Evolutionary conservation across 2,113 vertebrate genomes (phyloP).

Genomic region (Microtus pennsylvanicus): DNA sequence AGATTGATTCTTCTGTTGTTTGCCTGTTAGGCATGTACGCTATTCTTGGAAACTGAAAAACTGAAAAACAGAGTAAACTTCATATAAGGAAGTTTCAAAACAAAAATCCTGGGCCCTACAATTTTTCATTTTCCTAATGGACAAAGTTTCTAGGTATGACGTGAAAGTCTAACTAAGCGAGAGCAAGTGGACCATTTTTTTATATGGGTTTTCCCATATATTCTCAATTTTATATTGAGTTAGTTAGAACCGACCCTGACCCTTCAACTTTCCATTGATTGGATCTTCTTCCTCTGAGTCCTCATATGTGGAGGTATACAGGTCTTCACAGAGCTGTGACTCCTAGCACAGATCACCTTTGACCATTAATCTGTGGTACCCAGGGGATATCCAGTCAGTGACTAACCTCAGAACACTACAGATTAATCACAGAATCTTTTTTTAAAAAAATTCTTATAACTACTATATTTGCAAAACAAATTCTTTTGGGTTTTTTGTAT

Average conservation of each 20-base stretch:
- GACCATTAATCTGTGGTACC: neutral
- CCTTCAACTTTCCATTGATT: conserved; percentile 68
- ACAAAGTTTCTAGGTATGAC: neutral
- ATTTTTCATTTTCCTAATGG: neutral
- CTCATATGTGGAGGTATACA: conserved; percentile 59
- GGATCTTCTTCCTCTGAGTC: conserved; percentile 50
- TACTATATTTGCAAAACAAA: too few species aligned
- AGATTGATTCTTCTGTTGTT: neutral
- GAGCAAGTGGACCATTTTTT: neutral
- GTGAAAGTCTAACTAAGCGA: neutral
- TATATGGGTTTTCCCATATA: conserved; percentile 1
- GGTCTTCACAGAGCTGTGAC: conserved; percentile 45
- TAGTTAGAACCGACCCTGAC: conserved; percentile 7
- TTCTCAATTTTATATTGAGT: conserved; percentile 54
- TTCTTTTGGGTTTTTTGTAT: too few species aligned
- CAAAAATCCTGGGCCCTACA: neutral
- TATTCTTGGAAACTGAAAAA: conserved; percentile 36
- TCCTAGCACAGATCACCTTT: neutral
- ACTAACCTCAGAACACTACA: neutral
- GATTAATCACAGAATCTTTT: conserved; percentile 48
- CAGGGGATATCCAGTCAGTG: conserved; percentile 23
- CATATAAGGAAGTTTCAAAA: neutral
- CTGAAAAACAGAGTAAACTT: neutral
- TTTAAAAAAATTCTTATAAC: too few species aligned
- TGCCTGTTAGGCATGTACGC: neutral